Percentiles rank a stretch among this genome's conserved stretches.
Evolutionary conservation across 2,113 vertebrate species (phyloP).

Genomic region (Amphiprion ocellaris): DNA sequence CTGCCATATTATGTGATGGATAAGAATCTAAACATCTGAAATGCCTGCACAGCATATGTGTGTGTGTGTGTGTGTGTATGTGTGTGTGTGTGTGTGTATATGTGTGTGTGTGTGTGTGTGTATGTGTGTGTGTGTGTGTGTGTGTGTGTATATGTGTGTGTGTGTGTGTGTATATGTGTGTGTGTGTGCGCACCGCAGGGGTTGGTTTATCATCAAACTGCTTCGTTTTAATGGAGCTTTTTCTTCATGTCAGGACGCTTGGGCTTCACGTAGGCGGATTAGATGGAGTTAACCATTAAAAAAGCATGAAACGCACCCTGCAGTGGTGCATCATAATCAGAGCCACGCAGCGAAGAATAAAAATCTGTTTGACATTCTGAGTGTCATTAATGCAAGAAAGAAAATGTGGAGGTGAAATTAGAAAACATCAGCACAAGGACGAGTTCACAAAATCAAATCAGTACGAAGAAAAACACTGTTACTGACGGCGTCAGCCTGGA

Average conservation of each 20-base stretch:
- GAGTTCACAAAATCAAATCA: not conserved
- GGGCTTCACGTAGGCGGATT: slow-evolving; percentile 30
- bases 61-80: not conserved
- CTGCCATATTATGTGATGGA: not conserved
- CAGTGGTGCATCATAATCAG: slow-evolving; percentile 29
- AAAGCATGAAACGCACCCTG: not conserved
- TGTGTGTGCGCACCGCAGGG: not conserved
- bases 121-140: not conserved
- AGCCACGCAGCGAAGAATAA: slow-evolving; percentile 20
- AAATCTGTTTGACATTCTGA: not conserved
- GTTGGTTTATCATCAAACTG: slow-evolving; percentile 25
- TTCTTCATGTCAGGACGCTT: slow-evolving; percentile 21
- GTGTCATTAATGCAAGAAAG: not conserved
- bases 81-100: not conserved
- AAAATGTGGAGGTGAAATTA: slow-evolving; percentile 9
- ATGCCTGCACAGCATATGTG: not conserved
- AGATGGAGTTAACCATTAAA: slow-evolving; percentile 35
- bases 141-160: not conserved
- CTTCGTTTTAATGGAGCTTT: slow-evolving; percentile 33
- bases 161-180: not conserved
- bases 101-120: not conserved
- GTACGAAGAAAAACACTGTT: not conserved
- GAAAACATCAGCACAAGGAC: not conserved
- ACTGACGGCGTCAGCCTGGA: slow-evolving; percentile 29
- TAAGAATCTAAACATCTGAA: not conserved